Conservation (phyloP, 2,888 invertebrate species). For the Melinaea menophilus region DNA sequence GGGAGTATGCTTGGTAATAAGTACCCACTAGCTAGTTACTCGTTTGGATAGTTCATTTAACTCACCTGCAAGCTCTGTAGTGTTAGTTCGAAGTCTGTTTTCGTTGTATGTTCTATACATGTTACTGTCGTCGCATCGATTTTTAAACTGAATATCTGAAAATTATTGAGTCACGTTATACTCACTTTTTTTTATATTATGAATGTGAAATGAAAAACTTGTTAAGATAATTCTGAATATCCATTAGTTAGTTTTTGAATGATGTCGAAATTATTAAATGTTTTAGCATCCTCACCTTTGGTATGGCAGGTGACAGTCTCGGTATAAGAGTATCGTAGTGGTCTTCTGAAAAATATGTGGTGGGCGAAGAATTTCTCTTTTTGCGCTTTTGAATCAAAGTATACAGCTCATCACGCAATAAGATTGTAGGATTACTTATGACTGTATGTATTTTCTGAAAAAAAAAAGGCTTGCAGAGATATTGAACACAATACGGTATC, state of each 20-base stretch:
- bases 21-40: too few species aligned
- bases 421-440: conserved; percentile 77
- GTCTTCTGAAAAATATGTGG: conserved; percentile 35
- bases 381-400: conserved; percentile 66
- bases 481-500: not conserved
- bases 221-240: not conserved
- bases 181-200: not conserved
- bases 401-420: conserved; percentile 78
- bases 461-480: conserved; percentile 1
- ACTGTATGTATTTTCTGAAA: conserved; percentile 81
- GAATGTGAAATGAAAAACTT: not conserved
- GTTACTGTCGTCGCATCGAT: conserved; percentile 84
- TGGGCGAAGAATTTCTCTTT: conserved; percentile 36
- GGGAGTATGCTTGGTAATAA: conserved; percentile 16
- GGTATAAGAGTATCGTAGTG: conserved; percentile 73
- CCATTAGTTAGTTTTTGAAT: too few species aligned
- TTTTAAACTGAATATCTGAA: conserved; percentile 84
- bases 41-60: conserved; percentile 9
- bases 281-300: conserved; percentile 78
- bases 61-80: conserved; percentile 81
- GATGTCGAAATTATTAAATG: not conserved
- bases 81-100: conserved; percentile 84
- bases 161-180: conserved; percentile 31
- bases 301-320: conserved; percentile 86
- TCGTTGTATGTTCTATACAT: conserved; percentile 82